Conservation (phyloP, 1,140 invertebrate genomes). For the Catajapyx aquilonaris region DNA sequence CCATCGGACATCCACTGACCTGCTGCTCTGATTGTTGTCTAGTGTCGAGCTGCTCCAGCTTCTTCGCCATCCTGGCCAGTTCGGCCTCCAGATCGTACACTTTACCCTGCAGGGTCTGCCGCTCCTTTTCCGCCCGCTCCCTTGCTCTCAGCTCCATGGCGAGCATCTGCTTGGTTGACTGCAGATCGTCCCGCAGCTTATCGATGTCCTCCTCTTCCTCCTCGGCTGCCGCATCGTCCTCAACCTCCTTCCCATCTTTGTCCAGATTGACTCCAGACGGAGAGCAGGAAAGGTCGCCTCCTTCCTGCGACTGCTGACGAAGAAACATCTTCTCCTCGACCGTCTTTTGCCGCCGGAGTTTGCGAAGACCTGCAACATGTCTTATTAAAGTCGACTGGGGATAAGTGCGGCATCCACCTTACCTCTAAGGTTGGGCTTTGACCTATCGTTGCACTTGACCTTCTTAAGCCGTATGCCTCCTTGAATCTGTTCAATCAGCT, state of each 20-base stretch:
- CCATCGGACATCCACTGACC: neutral
- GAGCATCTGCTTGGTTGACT: constrained; percentile 74
- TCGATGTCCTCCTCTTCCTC: constrained; percentile 77
- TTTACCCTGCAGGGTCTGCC: constrained; percentile 44
- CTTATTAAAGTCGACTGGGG: neutral
- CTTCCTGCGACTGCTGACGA: constrained; percentile 5
- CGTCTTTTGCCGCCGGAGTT: constrained; percentile 67
- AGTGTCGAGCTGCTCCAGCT: constrained; percentile 6
- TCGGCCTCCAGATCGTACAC: constrained; percentile 14
- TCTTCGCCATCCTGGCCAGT: constrained; percentile 9
- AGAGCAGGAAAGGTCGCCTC: constrained; percentile 55
- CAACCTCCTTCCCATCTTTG: constrained; percentile 23
- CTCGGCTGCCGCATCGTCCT: constrained; percentile 31
- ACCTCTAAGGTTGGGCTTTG: constrained; percentile 52
- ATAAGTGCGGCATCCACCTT: constrained; percentile 7
- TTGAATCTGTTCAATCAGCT: constrained; percentile 62
- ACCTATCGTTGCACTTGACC: constrained; percentile 62
- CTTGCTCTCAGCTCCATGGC: constrained; percentile 68
- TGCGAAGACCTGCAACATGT: constrained; percentile 38
- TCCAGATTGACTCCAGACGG: constrained; percentile 28
- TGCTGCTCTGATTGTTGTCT: neutral
- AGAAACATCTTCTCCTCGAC: constrained; percentile 54
- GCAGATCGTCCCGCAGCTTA: constrained; percentile 69
- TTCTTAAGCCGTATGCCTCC: constrained; percentile 51
- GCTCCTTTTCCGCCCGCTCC: constrained; percentile 63